These are phyloP conservation scores for Lasioglossum morio DNA, from an alignment of 2,888 invertebrate species.

Conservation along the genomic window DNA sequence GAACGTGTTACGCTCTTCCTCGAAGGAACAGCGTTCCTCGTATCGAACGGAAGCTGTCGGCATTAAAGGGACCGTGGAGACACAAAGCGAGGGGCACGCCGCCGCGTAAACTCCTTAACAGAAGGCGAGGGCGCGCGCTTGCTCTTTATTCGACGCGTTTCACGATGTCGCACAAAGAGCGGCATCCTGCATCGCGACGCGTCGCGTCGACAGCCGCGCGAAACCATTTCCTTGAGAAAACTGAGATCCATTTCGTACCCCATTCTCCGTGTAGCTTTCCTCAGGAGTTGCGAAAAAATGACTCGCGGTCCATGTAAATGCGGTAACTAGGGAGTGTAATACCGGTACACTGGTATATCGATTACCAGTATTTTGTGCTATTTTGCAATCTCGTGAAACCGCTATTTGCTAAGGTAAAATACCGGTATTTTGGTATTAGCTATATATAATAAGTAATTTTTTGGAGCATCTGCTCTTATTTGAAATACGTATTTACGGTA, in stretches of 20 bases:
- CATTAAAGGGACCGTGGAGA: constrained; percentile 29
- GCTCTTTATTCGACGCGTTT: constrained; percentile 63
- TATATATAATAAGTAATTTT: too few relatives aligned
- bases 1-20: background rate
- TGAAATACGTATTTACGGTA: too few relatives aligned
- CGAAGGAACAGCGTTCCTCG: background rate
- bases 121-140: constrained; percentile 25
- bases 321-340: too few relatives aligned
- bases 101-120: constrained; percentile 56
- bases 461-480: too few relatives aligned
- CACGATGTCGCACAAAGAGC: constrained; percentile 58
- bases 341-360: too few relatives aligned
- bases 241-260: constrained; percentile 68
- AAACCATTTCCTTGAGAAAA: constrained; percentile 71
- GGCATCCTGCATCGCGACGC: constrained; percentile 54
- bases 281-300: background rate
- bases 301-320: constrained; percentile 54
- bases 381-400: too few relatives aligned
- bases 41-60: constrained; percentile 37
- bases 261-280: constrained; percentile 36
- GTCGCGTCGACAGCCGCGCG: constrained; percentile 25
- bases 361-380: too few relatives aligned
- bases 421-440: too few relatives aligned
- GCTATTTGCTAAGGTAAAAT: too few relatives aligned
- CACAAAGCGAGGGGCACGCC: constrained; percentile 25